Conservation (phyloP, 2,797 vertebrate genomes). For the Meriones psammophilus region DNA sequence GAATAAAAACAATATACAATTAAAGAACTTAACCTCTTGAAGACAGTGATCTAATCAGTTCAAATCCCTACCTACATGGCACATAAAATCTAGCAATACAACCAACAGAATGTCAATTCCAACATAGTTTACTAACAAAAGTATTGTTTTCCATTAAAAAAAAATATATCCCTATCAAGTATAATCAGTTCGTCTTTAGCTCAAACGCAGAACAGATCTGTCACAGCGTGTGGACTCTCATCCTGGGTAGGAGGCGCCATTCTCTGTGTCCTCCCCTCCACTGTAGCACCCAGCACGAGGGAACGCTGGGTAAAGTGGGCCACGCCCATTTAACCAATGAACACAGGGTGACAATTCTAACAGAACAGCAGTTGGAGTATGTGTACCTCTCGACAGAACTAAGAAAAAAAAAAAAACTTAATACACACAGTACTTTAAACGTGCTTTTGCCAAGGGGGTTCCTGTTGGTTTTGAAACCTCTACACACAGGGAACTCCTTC, state of each 20-base stretch:
- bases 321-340: background rate
- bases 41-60: background rate
- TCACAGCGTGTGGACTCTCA: background rate
- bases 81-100: background rate
- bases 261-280: background rate
- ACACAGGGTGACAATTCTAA: background rate
- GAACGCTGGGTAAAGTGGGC: background rate
- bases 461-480: constrained; percentile 31
- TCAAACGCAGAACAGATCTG: background rate
- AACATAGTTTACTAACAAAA: constrained; percentile 9
- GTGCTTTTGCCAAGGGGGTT: background rate
- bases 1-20: background rate
- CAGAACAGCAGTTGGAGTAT: background rate
- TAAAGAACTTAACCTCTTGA: background rate
- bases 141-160: background rate
- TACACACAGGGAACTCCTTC: background rate
- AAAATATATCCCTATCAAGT: background rate
- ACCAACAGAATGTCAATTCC: background rate
- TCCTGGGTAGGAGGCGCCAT: background rate
- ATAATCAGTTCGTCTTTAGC: background rate
- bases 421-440: background rate
- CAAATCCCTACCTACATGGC: background rate
- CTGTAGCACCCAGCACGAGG: background rate
- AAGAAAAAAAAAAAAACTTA: background rate
- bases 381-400: background rate